phyloP scores from a whole-genome alignment of 2,113 vertebrate genomes.

The Cavia porcellus region DNA sequence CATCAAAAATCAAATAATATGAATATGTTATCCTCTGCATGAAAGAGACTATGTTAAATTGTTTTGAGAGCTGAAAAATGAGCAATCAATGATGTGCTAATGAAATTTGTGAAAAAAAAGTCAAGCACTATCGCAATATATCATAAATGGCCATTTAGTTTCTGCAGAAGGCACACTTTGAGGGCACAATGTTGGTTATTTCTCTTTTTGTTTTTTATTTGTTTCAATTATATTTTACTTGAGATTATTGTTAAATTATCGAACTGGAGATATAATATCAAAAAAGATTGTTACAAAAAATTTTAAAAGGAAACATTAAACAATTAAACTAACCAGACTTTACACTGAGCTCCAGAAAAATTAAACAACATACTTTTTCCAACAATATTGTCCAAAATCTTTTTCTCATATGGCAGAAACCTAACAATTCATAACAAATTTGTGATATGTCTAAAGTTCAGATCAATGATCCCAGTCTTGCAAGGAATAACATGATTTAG shows the following conservation, averaged over 20 bases:
- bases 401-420: conserved; percentile 24
- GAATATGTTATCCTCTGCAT: conserved; percentile 88
- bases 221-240: neutral
- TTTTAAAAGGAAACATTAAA: neutral
- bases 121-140: conserved; percentile 85
- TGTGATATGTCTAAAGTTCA: neutral
- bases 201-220: neutral
- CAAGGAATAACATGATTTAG: conserved; percentile 26
- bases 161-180: conserved; percentile 62
- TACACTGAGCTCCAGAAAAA: neutral
- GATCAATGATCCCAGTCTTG: conserved; percentile 45
- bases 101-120: conserved; percentile 88
- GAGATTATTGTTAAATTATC: conserved; percentile 70
- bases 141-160: conserved; percentile 73
- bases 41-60: conserved; percentile 88
- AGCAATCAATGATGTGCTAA: conserved; percentile 88
- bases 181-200: neutral
- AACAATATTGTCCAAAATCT: neutral
- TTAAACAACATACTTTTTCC: neutral
- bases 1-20: conserved; percentile 91
- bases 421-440: conserved; percentile 49
- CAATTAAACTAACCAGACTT: conserved; percentile 63
- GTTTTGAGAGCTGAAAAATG: conserved; percentile 89
- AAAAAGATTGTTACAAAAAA: conserved; percentile 10
- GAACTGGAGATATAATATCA: conserved; percentile 44